These are phyloP conservation scores for Takifugu ocellatus DNA, from an alignment of 2,797 vertebrate species.

Conservation along the genomic window DNA sequence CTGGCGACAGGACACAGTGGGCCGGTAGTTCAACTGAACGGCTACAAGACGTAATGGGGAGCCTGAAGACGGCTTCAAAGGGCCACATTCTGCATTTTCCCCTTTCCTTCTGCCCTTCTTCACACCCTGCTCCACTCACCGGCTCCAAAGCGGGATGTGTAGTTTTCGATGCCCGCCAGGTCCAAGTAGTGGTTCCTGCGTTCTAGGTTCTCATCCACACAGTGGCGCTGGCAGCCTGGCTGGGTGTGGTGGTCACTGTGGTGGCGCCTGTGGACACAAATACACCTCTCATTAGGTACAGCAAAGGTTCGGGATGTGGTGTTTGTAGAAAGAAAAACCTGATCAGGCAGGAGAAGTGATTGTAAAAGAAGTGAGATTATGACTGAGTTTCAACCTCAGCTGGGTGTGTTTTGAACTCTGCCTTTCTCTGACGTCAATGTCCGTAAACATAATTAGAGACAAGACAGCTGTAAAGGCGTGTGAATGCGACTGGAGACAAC, in stretches of 20 bases:
- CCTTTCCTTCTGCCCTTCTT: conserved; percentile 22
- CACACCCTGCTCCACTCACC: conserved; percentile 72
- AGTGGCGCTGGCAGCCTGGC: conserved; percentile 87
- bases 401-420: conserved; percentile 8
- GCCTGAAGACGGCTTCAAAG: conserved; percentile 64
- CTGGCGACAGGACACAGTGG: conserved; percentile 42
- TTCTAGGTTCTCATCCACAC: conserved; percentile 98
- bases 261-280: conserved; percentile 81
- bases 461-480: conserved; percentile 7
- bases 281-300: conserved; percentile 62
- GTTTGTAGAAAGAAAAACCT: conserved; percentile 53
- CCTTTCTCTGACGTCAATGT: conserved; percentile 15
- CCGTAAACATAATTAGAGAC: conserved; percentile 28
- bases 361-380: conserved; percentile 30
- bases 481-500: conserved; percentile 24
- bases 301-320: conserved; percentile 36
- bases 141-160: conserved; percentile 93
- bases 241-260: conserved; percentile 79
- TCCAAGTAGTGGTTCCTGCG: conserved; percentile 99
- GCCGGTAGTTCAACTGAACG: conserved; percentile 53
- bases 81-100: conserved; percentile 18
- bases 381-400: conserved; percentile 31
- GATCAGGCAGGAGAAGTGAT: conserved; percentile 21
- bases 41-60: conserved; percentile 62
- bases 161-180: conserved; percentile 98